phyloP scores from a whole-genome alignment of 2,888 invertebrate species.

The Chaitophorus viminalis region DNA sequence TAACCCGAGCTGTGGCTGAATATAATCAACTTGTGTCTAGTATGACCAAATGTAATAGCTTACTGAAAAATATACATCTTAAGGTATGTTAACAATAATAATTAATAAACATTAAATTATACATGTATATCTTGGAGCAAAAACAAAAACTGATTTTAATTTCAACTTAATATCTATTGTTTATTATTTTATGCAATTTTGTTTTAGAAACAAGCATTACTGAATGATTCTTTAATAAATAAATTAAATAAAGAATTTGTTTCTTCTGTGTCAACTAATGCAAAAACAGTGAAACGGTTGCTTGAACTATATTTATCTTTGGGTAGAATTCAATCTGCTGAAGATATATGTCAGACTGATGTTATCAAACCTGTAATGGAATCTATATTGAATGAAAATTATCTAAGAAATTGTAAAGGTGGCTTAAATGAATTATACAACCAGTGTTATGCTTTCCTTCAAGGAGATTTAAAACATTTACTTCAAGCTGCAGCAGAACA shows the following conservation, averaged over 20 bases:
- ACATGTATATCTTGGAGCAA: not conserved
- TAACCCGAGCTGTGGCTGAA: conserved; percentile 80
- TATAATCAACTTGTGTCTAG: conserved; percentile 79
- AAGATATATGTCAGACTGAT: conserved; percentile 74
- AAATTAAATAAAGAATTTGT: conserved; percentile 70
- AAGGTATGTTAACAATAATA: conserved; percentile 10
- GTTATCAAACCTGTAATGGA: conserved; percentile 77
- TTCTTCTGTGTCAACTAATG: conserved; percentile 69
- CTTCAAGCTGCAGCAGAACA: conserved; percentile 69
- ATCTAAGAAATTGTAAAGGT: conserved; percentile 73
- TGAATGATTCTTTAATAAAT: conserved; percentile 69
- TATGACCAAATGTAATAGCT: conserved; percentile 66
- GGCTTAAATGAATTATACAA: conserved; percentile 79
- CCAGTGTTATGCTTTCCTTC: conserved; percentile 78
- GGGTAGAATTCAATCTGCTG: conserved; percentile 77
- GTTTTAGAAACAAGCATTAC: conserved; percentile 67
- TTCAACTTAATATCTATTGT: not conserved
- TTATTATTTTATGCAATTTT: conserved; percentile 45
- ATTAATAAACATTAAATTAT: no score
- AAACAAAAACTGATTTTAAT: not conserved
- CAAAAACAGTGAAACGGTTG: conserved; percentile 69
- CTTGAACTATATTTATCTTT: conserved; percentile 75
- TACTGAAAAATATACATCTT: conserved; percentile 30
- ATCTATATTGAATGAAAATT: conserved; percentile 77
- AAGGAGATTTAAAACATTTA: conserved; percentile 73